phyloP scores from a whole-genome alignment of 2,888 invertebrate genomes.

The Mythimna albipuncta region DNA sequence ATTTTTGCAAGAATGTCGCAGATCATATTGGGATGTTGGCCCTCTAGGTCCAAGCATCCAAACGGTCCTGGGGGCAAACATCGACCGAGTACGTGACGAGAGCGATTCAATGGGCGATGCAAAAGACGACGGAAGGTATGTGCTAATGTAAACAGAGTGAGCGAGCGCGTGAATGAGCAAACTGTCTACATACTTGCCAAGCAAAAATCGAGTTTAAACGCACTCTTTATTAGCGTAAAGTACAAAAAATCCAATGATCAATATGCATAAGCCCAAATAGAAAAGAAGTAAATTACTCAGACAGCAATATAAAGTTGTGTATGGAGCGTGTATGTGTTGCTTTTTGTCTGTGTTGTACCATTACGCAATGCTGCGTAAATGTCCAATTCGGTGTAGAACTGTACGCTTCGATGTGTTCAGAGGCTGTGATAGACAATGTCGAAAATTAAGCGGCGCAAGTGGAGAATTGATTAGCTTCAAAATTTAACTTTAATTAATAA shows the following conservation, averaged over 20 bases:
- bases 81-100: slow-evolving; percentile 58
- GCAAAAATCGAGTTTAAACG: slow-evolving; percentile 9
- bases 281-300: slow-evolving; percentile 5
- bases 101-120: slow-evolving; percentile 60
- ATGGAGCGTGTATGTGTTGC: slow-evolving; percentile 26
- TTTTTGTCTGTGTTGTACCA: slow-evolving; percentile 47
- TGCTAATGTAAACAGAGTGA: slow-evolving; percentile 48
- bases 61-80: slow-evolving; percentile 59
- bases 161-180: slow-evolving; percentile 20
- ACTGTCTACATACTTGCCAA: slow-evolving; percentile 23
- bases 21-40: slow-evolving; percentile 61
- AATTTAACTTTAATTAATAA: no score
- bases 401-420: neutral
- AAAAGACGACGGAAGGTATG: slow-evolving; percentile 62
- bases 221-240: slow-evolving; percentile 8
- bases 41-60: slow-evolving; percentile 59
- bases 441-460: neutral
- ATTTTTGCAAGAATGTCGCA: slow-evolving; percentile 55
- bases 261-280: neutral
- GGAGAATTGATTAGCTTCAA: no score
- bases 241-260: neutral
- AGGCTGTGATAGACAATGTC: neutral
- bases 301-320: slow-evolving; percentile 18
- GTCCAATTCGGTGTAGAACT: neutral
- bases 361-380: slow-evolving; percentile 3